Evolutionary conservation across 92 coral and sea anemone genomes (phyloP).

Genomic region (Desmophyllum pertusum): DNA sequence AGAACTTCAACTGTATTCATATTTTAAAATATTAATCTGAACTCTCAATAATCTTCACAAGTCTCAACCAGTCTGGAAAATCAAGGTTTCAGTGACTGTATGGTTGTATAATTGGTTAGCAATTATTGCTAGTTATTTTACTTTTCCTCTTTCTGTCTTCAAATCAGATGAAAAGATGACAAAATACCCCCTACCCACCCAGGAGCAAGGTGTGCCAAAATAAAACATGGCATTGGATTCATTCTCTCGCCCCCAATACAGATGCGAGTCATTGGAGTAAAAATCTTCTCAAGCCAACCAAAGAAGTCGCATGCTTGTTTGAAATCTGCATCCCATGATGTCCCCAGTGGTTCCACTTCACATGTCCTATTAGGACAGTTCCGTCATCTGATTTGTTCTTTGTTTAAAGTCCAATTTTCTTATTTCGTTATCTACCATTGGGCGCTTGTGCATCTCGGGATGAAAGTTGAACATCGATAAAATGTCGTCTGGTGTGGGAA

Average conservation of each 20-base stretch:
- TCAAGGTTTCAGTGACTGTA: no score
- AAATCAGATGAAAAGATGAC: not conserved
- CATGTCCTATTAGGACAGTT: not conserved
- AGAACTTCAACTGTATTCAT: no score
- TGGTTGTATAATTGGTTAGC: no score
- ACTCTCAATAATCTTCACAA: no score
- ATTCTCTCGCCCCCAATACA: constrained; percentile 44
- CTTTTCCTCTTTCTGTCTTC: no score
- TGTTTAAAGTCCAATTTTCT: not conserved
- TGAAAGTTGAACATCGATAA: constrained; percentile 42
- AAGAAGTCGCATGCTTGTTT: constrained; percentile 28
- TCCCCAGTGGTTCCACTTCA: constrained; percentile 13
- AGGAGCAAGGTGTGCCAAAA: constrained; percentile 52
- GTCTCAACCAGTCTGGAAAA: no score
- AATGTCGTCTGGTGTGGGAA: constrained; percentile 41
- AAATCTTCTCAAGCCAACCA: constrained; percentile 52
- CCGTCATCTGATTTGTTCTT: not conserved
- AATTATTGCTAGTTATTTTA: no score
- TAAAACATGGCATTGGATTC: constrained; percentile 54
- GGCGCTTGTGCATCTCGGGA: constrained; percentile 48
- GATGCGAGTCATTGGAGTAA: constrained; percentile 41
- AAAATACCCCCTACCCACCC: constrained; percentile 70
- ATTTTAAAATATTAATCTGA: no score
- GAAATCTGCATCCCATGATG: not conserved
- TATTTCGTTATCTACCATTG: constrained; percentile 7